Conservation (phyloP, 2,888 invertebrate species). For the Tenthredo distinguenda region DNA sequence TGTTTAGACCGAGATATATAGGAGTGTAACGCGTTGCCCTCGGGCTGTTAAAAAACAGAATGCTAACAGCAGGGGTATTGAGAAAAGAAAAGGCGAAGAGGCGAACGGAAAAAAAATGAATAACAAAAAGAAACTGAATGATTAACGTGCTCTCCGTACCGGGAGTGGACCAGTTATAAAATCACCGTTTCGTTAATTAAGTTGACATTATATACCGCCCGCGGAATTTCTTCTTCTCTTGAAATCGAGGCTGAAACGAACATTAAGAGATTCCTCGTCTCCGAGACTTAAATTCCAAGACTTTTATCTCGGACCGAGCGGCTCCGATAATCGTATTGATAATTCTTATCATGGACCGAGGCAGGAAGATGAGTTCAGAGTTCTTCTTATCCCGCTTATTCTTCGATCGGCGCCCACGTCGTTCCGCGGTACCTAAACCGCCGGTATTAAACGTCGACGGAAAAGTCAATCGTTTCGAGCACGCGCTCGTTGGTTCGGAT, state of each 20-base stretch:
- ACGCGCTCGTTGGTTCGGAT: neutral
- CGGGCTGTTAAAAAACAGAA: neutral
- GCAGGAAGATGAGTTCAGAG: no score
- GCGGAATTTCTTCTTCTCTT: neutral
- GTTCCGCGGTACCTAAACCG: neutral
- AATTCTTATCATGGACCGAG: neutral
- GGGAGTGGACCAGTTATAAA: conserved; percentile 31
- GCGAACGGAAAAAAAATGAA: neutral
- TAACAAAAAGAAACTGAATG: neutral
- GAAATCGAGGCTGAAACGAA: no score
- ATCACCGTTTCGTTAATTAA: conserved; percentile 30
- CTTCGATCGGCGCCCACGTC: neutral
- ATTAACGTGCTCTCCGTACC: conserved; percentile 3
- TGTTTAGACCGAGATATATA: neutral
- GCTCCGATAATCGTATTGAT: neutral
- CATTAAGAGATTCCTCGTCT: no score
- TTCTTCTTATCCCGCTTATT: no score
- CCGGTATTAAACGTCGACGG: neutral
- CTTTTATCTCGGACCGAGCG: neutral
- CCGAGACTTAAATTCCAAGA: neutral
- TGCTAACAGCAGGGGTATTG: neutral
- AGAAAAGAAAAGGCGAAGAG: neutral
- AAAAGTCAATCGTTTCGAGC: conserved; percentile 21
- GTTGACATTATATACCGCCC: neutral
- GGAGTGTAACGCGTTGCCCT: neutral